Evolutionary conservation across 2,888 invertebrate species (phyloP), one percentile per base, ranked within the genome.

Genomic region (Strigamia transsilvanica): DNA sequence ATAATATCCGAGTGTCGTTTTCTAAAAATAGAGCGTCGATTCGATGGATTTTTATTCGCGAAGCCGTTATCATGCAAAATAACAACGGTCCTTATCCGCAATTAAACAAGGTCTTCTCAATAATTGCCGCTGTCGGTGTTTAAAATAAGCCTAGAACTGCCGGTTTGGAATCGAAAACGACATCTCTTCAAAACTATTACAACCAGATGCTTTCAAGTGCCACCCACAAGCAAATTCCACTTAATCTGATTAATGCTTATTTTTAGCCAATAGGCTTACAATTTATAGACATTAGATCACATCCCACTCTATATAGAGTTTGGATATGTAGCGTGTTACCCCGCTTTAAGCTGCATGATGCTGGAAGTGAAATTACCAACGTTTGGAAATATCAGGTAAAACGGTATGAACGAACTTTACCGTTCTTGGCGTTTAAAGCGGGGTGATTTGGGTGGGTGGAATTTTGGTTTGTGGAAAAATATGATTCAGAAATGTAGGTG

Each of bases 201-300:
- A 73, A 73, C 73, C 73, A 73, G 73, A 73, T 73, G 73, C 73
- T 73, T 73, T 73, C 73, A 73, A 73, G 73, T 73, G 73, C 73
- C 73, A 73, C 73, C 73, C 73, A 73, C 73, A 12, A 27, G 73
- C 12, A 73, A 61, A 73, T 73, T 73, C 73, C 32, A 32, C 27
- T 73, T 73, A 32, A 73, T 73, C 73, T 73, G 73, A 73, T 73
- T 73, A 73, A 56, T n/a, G 73, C 32, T 73, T 73, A 73, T 73
- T 73, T 73, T 73, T 73, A 73, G 73, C 73, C 73, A 73, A 73
- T 73, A 73, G 73, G 73, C 4, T 73, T 73, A 12, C 13, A 73
- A 73, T 2, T 73, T 73, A 73, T 73, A 73, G 73, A 32, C 27
- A 15, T 51, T 18, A 73, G 32, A 73, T 73, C 56, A 56, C 12